Base-by-base conservation (phyloP, 2,113 vertebrate species). In the Pao palembangensis region DNA sequence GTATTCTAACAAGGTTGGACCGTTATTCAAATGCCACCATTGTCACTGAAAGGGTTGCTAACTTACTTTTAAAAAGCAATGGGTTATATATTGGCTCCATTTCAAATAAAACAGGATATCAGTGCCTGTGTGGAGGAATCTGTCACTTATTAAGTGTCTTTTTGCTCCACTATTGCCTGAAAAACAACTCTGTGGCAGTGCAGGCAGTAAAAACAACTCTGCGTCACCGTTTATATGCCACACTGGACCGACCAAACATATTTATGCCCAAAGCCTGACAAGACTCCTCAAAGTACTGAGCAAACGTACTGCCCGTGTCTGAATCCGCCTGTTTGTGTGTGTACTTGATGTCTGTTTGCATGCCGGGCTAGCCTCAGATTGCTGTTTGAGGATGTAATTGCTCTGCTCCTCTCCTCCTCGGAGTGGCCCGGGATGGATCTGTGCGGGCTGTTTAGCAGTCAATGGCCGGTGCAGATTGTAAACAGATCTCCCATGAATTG, bases 401-500 rank as follows among this genome's bases (percentile, higher is more conserved):
- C 86, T 88, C 82, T 87, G 87, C 85, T 89, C 85, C 83, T 88
- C 88, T 84, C 79, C 76, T 85, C 84, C 84, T 88, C 74, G n/a
- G 80, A 85, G 89, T 86, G 80, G 86, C 83, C 85, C 85, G 86
- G 86, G 80, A 85, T 87, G 85, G 81, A 84, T 84, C 85, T 86
- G 76, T 75, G 80, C 83, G 83, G 80, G 83, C 89, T 89, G 89
- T 88, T 91, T 89, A 90, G 88, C 88, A 90, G 88, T 90, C 89
- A 88, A 87, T 82, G 86, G 88, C 85, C 84, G 69, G 81, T 65
- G 86, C 83, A 91, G 89, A 90, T 91, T 91, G 90, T 92, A 92
- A 92, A 91, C 90, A 92, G 90, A 92, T 91, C 90, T 91, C 91
- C 84, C 80, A 88, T 90, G 90, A 91, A 90, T 90, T 91, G 89